Base-by-base conservation (phyloP, 2,113 vertebrate genomes). In the Pristiophorus japonicus region DNA sequence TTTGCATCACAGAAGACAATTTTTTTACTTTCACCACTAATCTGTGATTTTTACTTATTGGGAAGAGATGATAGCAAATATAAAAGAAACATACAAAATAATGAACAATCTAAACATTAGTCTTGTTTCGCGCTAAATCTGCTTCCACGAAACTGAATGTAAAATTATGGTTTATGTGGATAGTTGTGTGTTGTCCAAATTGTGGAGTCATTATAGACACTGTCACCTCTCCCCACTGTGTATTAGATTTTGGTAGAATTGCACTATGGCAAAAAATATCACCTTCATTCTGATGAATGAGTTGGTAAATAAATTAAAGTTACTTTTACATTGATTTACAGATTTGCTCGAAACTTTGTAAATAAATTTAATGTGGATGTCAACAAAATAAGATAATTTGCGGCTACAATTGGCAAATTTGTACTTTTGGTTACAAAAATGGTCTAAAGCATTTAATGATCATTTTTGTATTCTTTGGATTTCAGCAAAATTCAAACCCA, bases 241-340 rank as follows among this genome's bases (percentile, higher is more conserved):
- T 65, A 92, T 92, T 92, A 62, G 30, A n/a, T 92, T 92, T 92
- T 22, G 6, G 87, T 65, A 66, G n/a, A 93, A 65, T 20, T 66
- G 34, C 20, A 42, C 0, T 11, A 2, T 22, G 6, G 34, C 4
- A 66, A 94, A 22, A 4, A 67, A 30, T 6, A 90, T 47, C 63
- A 27, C 16, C 62, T 94, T 88, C 24, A 1, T 55, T 51, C 92
- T 67, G 45, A 66, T 12, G 30, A 90, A 62, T n/a, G 51, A 62
- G 67, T 70, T 70, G 4, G 22, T 30, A 70, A 67, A 30, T 27
- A 30, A 87, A 55, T 55, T 87, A 51, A 70, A 30, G 84, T 55
- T 51, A 51, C 7, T 47, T 85, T 22, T 85, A 22, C 47, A 47
- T 24, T 14, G 22, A 11, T 27, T 70, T 87, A 87, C 45, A 27